phyloP scores from a whole-genome alignment of 2,888 invertebrate genomes.

The Apocheima hispidaria region DNA sequence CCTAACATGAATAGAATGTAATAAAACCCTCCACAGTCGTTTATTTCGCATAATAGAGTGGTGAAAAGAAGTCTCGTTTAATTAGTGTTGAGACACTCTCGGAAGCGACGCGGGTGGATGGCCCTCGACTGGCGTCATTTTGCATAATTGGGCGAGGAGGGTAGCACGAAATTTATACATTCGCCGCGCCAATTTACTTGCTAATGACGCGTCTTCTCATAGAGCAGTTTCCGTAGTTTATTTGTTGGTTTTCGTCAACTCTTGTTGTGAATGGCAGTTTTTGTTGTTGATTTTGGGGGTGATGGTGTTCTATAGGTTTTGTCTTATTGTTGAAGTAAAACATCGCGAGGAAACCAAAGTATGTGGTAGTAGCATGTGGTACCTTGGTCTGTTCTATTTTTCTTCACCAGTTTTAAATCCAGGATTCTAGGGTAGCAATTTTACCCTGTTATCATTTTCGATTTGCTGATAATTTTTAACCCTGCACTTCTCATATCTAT shows the following conservation, averaged over 20 bases:
- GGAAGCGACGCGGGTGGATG: conserved; percentile 80
- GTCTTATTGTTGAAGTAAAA: neutral
- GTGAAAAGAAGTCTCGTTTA: conserved; percentile 83
- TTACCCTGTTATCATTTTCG: no score
- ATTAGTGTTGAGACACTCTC: conserved; percentile 84
- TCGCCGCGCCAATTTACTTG: conserved; percentile 83
- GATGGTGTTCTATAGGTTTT: conserved; percentile 1
- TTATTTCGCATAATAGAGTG: conserved; percentile 84
- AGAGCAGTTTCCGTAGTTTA: conserved; percentile 45
- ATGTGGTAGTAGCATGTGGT: no score
- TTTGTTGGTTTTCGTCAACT: conserved; percentile 61
- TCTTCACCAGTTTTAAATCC: no score
- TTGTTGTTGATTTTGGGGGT: conserved; percentile 36
- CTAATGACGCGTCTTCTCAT: conserved; percentile 83
- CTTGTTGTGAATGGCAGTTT: conserved; percentile 45
- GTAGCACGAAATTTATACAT: conserved; percentile 84
- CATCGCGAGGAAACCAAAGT: no score
- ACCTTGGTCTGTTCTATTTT: no score
- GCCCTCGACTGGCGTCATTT: conserved; percentile 83
- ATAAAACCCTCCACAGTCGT: conserved; percentile 71
- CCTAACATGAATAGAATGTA: conserved; percentile 28
- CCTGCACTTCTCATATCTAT: no score
- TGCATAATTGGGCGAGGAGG: conserved; percentile 84
- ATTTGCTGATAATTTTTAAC: no score
- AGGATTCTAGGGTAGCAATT: no score